These are phyloP conservation scores for Nephrotoma appendiculata DNA, from an alignment of 2,888 invertebrate species.

Conservation along the genomic window DNA sequence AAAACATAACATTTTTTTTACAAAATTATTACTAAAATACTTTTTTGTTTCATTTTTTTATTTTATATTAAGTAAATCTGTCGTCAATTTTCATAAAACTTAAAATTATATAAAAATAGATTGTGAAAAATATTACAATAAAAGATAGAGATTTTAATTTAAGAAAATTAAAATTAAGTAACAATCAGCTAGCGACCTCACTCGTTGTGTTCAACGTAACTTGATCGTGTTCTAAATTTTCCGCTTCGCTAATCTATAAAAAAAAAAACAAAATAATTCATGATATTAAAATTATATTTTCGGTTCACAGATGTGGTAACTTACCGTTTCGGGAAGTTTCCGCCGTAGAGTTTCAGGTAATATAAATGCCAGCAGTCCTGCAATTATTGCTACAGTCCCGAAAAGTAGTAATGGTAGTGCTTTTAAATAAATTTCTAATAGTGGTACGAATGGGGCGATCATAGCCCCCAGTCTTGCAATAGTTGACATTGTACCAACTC, in stretches of 20 bases:
- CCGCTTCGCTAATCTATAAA: constrained; percentile 16
- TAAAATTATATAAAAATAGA: neutral
- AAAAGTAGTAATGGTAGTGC: constrained; percentile 39
- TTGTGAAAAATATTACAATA: neutral
- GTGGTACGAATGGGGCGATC: constrained; percentile 44
- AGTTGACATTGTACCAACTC: constrained; percentile 44
- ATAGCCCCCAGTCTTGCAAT: constrained; percentile 43
- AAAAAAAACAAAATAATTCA: neutral
- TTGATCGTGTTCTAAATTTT: neutral
- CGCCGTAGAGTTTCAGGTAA: constrained; percentile 47
- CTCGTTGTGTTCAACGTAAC: neutral
- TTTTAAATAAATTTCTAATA: constrained; percentile 36
- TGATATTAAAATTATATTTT: neutral
- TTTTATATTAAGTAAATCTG: neutral
- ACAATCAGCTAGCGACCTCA: neutral
- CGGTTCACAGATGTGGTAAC: neutral
- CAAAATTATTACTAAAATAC: neutral
- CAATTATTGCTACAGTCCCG: constrained; percentile 35
- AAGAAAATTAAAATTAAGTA: neutral
- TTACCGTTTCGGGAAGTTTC: constrained; percentile 45
- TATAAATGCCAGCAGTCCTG: constrained; percentile 37
- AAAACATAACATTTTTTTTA: no score
- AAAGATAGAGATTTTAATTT: neutral
- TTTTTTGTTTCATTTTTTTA: neutral
- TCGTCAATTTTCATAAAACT: neutral